These are phyloP conservation scores for Zoroaster sp. DNA, from an alignment of 53 echinoderm and acorn worm species.

Conservation along the genomic window DNA sequence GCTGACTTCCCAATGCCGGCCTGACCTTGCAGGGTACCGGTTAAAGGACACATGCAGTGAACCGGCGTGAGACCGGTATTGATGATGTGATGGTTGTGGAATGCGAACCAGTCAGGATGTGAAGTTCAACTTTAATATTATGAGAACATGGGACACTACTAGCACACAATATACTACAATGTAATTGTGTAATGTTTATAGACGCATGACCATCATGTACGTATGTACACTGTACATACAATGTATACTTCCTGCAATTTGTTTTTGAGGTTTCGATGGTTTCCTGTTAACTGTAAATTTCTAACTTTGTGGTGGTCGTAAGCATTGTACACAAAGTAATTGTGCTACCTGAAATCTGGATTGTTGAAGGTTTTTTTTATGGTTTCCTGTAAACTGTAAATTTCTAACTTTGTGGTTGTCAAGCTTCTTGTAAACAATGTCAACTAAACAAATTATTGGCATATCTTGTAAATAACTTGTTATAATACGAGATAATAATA, in stretches of 20 bases:
- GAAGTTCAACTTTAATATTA: constrained; percentile 24
- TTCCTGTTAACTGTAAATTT: not conserved
- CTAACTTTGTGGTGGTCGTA: not conserved
- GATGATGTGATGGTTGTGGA: constrained; percentile 36
- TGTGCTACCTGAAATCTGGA: not conserved
- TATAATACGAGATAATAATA: no score
- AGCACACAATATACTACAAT: not conserved
- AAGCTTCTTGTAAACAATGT: no score
- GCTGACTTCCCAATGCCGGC: not conserved
- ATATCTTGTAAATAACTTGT: no score
- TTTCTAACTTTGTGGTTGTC: no score
- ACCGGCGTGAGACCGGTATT: not conserved
- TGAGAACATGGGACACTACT: no score
- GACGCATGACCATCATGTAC: not conserved
- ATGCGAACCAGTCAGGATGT: constrained; percentile 44
- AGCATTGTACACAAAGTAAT: not conserved
- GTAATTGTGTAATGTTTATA: not conserved
- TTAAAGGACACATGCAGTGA: constrained; percentile 11
- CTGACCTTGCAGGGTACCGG: constrained; percentile 30
- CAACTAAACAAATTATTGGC: no score
- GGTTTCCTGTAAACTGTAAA: no score
- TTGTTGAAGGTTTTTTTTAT: not conserved
- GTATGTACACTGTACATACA: not conserved
- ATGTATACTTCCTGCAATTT: not conserved
- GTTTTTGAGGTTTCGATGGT: not conserved